Conservation (phyloP, 2,888 invertebrate species). For the Drosophila paranaensis region DNA sequence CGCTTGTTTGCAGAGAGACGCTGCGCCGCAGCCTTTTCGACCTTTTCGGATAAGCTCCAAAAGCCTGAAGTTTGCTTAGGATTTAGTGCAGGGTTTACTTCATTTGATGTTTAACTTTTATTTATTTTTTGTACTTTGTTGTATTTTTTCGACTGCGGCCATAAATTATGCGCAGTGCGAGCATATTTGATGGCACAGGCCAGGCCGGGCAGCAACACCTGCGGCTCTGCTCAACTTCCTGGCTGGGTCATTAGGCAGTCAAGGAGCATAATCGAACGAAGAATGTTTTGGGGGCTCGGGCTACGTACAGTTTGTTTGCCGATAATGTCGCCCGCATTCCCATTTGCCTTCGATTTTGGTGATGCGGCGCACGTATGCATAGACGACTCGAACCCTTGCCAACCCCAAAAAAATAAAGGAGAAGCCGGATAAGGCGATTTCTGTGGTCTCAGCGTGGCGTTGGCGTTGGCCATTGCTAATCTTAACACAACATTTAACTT, state of each 20-base stretch:
- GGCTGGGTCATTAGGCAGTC: conserved; percentile 68
- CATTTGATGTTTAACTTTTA: conserved; percentile 36
- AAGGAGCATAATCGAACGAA: conserved; percentile 46
- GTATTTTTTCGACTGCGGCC: conserved; percentile 11
- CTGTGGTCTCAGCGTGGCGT: conserved; percentile 47
- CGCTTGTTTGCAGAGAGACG: conserved; percentile 35
- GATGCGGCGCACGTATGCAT: conserved; percentile 62
- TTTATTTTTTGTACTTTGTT: not conserved
- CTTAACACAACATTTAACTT: conserved; percentile 79
- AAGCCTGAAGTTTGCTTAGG: conserved; percentile 52
- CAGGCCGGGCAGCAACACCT: conserved; percentile 53
- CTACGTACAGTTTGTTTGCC: conserved; percentile 45
- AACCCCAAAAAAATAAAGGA: not conserved
- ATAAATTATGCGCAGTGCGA: conserved; percentile 72
- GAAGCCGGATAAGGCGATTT: conserved; percentile 66
- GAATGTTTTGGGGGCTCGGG: conserved; percentile 23
- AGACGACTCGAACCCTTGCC: conserved; percentile 29
- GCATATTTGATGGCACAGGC: conserved; percentile 57
- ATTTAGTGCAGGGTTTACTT: conserved; percentile 37
- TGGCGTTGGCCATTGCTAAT: conserved; percentile 64
- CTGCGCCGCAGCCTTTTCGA: not conserved
- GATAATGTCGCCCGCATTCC: conserved; percentile 68
- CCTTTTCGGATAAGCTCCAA: conserved; percentile 54
- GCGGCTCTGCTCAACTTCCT: conserved; percentile 55
- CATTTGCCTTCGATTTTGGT: conserved; percentile 40